Percentiles rank a stretch among this genome's conserved stretches.
phyloP scores from a whole-genome alignment of 2,113 vertebrate genomes.

The Centrocercus urophasianus region DNA sequence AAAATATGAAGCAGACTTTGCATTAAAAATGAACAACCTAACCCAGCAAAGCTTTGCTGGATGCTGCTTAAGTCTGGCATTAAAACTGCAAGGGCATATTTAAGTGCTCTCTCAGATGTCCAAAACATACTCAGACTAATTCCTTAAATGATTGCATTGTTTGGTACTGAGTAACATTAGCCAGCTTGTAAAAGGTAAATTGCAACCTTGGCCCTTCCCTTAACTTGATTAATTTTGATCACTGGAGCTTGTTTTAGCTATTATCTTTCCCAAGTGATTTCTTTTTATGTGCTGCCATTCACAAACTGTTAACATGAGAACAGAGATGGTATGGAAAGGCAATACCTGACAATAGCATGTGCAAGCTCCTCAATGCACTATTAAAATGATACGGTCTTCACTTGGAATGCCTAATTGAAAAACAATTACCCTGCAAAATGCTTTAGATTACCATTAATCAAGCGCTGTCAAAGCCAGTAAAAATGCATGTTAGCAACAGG shows the following conservation, averaged over 20 bases:
- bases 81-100: neutral
- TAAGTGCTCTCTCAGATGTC: neutral
- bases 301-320: conserved; percentile 9
- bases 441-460: conserved; percentile 3
- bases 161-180: conserved; percentile 4
- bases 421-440: conserved; percentile 18
- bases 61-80: neutral
- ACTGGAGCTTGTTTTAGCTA: conserved; percentile 31
- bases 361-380: neutral
- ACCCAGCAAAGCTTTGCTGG: neutral
- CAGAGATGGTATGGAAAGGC: neutral
- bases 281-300: neutral
- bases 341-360: neutral
- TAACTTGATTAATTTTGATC: conserved; percentile 54
- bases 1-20: neutral
- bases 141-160: neutral
- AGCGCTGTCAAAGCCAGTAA: neutral
- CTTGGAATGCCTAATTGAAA: neutral
- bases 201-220: conserved; percentile 36
- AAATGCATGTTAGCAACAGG: neutral
- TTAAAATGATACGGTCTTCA: neutral
- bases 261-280: conserved; percentile 18
- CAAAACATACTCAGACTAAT: neutral
- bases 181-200: conserved; percentile 40
- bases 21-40: neutral